Percentiles rank a stretch among this genome's conserved stretches.
These are phyloP conservation scores for Camelus dromedarius DNA, from an alignment of 2,113 vertebrate genomes.

Conservation along the genomic window DNA sequence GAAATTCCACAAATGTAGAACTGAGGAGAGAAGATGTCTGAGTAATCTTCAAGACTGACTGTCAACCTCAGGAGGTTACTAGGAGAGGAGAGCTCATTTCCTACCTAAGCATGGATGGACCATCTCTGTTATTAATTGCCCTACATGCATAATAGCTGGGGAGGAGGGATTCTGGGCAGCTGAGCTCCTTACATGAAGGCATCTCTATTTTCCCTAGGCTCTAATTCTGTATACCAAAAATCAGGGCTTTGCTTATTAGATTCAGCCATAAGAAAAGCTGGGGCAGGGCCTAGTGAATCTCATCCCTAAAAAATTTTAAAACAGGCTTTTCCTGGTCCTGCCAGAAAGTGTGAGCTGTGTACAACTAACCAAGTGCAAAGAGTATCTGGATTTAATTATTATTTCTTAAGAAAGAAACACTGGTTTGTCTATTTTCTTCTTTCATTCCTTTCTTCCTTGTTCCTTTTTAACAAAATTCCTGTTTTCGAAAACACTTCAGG, in stretches of 20 bases:
- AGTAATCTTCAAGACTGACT: constrained; percentile 25
- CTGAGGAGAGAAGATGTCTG: not conserved
- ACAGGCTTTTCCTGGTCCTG: not conserved
- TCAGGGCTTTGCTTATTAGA: not conserved
- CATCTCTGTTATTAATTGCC: not conserved
- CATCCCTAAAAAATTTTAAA: not conserved
- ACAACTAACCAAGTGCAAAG: not conserved
- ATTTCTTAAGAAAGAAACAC: constrained; percentile 40
- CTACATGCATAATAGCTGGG: not conserved
- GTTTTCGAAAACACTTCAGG: constrained; percentile 1
- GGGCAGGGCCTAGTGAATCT: not conserved
- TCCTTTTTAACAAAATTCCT: constrained; percentile 30
- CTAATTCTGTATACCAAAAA: not conserved
- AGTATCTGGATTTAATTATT: constrained; percentile 19
- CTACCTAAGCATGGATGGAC: not conserved
- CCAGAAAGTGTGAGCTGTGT: not conserved
- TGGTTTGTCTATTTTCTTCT: constrained; percentile 4
- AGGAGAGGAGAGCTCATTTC: not conserved
- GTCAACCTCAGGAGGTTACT: not conserved
- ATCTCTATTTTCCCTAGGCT: not conserved
- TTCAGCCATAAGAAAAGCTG: not conserved
- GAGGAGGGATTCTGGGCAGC: not conserved
- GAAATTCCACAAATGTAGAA: constrained; percentile 18
- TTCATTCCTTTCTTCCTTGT: not conserved
- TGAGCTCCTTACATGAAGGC: not conserved